Conservation (phyloP, 2,113 vertebrate genomes). For the Naja naja region DNA sequence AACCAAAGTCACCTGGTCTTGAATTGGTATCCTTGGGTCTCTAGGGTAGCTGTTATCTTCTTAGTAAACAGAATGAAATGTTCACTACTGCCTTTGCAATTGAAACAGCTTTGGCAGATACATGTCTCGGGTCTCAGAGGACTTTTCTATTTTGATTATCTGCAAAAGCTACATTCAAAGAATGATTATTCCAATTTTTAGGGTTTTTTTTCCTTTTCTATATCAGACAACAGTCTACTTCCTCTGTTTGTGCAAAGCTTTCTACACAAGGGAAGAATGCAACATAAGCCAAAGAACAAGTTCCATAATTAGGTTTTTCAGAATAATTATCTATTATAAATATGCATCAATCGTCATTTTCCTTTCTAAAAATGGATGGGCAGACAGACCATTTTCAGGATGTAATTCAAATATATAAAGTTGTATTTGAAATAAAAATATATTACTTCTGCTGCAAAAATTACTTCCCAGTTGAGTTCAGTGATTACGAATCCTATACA, state of each 20-base stretch:
- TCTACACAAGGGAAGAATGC: neutral
- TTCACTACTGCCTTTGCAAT: conserved; percentile 22
- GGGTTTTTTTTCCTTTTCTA: neutral
- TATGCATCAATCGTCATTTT: neutral
- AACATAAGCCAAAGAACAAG: neutral
- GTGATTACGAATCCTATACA: neutral
- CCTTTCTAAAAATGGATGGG: neutral
- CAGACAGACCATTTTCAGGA: neutral
- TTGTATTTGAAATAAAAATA: neutral
- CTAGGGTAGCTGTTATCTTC: conserved; percentile 27
- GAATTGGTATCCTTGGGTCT: conserved; percentile 9
- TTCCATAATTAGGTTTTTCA: neutral
- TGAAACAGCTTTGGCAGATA: neutral
- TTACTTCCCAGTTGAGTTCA: neutral
- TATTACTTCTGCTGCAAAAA: neutral
- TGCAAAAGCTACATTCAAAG: conserved; percentile 48
- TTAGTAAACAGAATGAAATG: conserved; percentile 26
- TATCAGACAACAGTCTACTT: neutral
- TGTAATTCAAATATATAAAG: neutral
- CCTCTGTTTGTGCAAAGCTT: neutral
- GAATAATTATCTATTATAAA: neutral
- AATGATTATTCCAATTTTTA: conserved; percentile 33
- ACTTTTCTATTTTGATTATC: conserved; percentile 48
- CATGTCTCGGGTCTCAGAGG: conserved; percentile 38
- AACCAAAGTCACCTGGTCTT: conserved; percentile 14